Evolutionary conservation across 2,888 invertebrate genomes (phyloP), one percentile per base, ranked within the genome.

Genomic region (Petrophora chlorosata): DNA sequence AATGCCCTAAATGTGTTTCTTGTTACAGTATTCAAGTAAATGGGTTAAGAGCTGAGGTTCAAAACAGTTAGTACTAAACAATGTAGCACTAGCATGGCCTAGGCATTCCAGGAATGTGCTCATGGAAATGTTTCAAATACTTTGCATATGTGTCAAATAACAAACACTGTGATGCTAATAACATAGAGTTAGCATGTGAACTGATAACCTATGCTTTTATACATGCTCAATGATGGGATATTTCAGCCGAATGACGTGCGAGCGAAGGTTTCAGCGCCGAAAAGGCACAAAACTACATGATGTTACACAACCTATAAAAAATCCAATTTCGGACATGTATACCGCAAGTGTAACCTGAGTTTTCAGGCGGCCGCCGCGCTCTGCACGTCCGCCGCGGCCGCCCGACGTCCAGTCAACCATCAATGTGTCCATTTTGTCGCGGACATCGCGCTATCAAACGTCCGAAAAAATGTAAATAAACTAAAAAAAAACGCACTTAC

Each of bases 401-500:
- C 62, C 69, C 76, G 64, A 76, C 70, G 71, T 73, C 75, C 78
- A 76, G 76, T 76, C 81, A 78, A 52, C 76, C 65, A 72, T 72
- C 70, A 79, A 73, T 79, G 77, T 81, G 79, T 80, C 85, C 85
- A 85, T 85, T 82, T 82, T 82, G 80, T 79, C 70, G 67, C 69
- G 70, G 73, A 80, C 75, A 77, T 72, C 64, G 67, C 67, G 74
- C 71, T 61, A 71, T 72, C 69, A 68, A 67, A 73, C 76, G 73
- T 68, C 68, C 69, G 67, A 67, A 73, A 68, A 73, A 82, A 88
- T 83, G 87, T 88, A 89, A 88, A 88, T 88, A 88, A 87, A 89
- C 82, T 64, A 70, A 75, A 78, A 73, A 74, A 79, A 75, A 73
- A 63, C 58, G 59, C 61, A 83, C 89, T 85, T 67, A 90, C 90